Percentiles rank a stretch among this genome's conserved stretches.
phyloP scores from a whole-genome alignment of 2,888 invertebrate species.

The Oscheius onirici region DNA sequence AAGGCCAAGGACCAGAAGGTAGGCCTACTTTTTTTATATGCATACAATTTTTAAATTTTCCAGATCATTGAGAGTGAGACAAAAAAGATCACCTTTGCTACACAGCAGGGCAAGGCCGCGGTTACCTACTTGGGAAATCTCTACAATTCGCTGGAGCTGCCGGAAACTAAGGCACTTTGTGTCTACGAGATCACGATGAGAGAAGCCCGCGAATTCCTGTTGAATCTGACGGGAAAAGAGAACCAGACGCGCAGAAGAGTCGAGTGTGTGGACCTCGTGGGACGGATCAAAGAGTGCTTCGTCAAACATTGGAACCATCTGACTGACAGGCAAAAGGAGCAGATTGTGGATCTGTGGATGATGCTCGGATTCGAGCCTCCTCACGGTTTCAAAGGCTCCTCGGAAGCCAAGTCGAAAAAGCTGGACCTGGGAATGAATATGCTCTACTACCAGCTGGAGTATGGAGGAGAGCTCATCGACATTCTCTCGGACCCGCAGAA shows the following conservation, averaged over 20 bases:
- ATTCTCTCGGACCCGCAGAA: constrained; percentile 67
- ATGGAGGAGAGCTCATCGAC: constrained; percentile 69
- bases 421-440: constrained; percentile 65
- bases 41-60: not conserved
- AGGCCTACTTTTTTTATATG: not conserved
- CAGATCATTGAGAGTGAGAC: constrained; percentile 64
- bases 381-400: constrained; percentile 51
- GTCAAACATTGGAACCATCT: constrained; percentile 61
- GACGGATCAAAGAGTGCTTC: constrained; percentile 63
- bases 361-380: constrained; percentile 64
- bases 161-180: constrained; percentile 67
- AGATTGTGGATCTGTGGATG: constrained; percentile 65
- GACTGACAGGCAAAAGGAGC: constrained; percentile 62
- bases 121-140: constrained; percentile 59
- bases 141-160: constrained; percentile 58
- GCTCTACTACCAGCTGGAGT: constrained; percentile 60
- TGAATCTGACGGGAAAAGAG: constrained; percentile 39
- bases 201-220: constrained; percentile 45
- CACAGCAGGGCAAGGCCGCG: constrained; percentile 61
- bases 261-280: constrained; percentile 62
- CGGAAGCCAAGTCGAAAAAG: constrained; percentile 57
- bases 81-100: constrained; percentile 63
- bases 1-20: constrained; percentile 52
- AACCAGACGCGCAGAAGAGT: constrained; percentile 49
- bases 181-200: constrained; percentile 59